Base-by-base conservation (phyloP, 2,113 vertebrate species). In the Actenoides hombroni region DNA sequence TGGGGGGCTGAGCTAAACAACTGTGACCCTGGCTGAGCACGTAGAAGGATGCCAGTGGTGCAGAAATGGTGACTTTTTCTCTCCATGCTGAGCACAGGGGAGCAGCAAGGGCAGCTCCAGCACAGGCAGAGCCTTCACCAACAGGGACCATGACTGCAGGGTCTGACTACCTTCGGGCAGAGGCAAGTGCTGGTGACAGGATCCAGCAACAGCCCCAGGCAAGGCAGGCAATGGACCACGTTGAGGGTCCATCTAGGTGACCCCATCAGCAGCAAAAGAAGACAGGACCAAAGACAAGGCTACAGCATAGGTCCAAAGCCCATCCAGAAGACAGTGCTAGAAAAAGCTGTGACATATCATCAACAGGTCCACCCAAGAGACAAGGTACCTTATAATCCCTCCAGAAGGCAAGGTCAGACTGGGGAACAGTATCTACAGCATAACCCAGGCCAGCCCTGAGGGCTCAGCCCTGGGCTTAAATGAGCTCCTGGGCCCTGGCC, bases 391-490 rank as follows among this genome's bases (percentile, higher is more conserved):
- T 5, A 7, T 19, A 9, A n/a, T 1, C 44, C 33, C 6, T 4
- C 21, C 20, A 17, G 31, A 35, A 23, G 13, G 44, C 16, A 15
- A 29, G 9, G 12, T 11, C 5, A 13, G 9, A 6, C 53, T 39
- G 3, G 15, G 44, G 13, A 49, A 8, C 56, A 42, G 48, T 14
- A 42, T 9, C 29, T 4, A 10, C 39, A 17, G 1, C 16, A 13
- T 0, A 24, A 2, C 4, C 28, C 31, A 11, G 4, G 1, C 54
- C 10, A 77, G 29, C 1, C 0, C 40, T 4, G 1, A 29, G 5
- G 4, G 3, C 4, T 13, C 26, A 13, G 71, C 21, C 65, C 44
- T 37, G 67, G 46, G 21, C 39, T 68, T 73, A 67, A 68, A 61
- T 37, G 13, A 37, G 51, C 29, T 33, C 59, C 56, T 20, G 39